A percentile compares a stretch with the other conserved stretches of the same genome.
Conservation (phyloP, 2,888 invertebrate species). For the Pachymerium ferrugineum region DNA sequence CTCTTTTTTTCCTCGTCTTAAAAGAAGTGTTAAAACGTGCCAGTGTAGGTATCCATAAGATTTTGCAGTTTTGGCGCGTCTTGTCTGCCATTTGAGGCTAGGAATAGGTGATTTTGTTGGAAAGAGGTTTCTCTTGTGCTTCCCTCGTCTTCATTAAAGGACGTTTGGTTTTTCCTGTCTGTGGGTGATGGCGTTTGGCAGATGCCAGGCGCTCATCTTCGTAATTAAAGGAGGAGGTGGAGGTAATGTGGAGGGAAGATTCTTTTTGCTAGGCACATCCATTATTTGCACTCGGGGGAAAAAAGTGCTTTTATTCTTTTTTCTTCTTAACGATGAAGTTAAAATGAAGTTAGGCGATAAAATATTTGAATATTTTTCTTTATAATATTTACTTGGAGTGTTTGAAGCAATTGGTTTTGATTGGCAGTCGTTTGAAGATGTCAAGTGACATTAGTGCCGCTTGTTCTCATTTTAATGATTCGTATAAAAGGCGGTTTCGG, state of each 20-base stretch:
- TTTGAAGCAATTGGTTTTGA: not conserved
- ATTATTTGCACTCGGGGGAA: conserved; percentile 5
- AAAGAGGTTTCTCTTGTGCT: not conserved
- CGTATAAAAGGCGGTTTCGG: not conserved
- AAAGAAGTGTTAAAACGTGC: too few species aligned
- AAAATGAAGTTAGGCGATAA: too few species aligned
- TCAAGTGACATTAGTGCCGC: conserved; percentile 9
- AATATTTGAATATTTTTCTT: not conserved
- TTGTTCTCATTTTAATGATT: conserved; percentile 17
- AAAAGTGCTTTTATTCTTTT: not conserved
- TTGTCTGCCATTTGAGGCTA: too few species aligned
- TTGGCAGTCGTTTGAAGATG: not conserved
- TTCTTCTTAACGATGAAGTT: not conserved
- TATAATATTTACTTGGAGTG: not conserved
- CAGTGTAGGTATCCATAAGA: too few species aligned
- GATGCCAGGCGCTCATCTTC: conserved; percentile 20
- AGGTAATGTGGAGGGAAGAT: not conserved
- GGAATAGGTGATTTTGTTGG: not conserved
- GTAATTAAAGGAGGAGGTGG: conserved; percentile 24
- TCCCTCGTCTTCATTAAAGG: not conserved
- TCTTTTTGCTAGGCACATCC: not conserved
- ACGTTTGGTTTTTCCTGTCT: not conserved
- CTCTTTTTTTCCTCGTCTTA: too few species aligned
- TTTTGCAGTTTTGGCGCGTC: not conserved
- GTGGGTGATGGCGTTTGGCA: conserved; percentile 1